phyloP scores from a whole-genome alignment of 1,140 invertebrate genomes.

The Andrena cerasifolii region DNA sequence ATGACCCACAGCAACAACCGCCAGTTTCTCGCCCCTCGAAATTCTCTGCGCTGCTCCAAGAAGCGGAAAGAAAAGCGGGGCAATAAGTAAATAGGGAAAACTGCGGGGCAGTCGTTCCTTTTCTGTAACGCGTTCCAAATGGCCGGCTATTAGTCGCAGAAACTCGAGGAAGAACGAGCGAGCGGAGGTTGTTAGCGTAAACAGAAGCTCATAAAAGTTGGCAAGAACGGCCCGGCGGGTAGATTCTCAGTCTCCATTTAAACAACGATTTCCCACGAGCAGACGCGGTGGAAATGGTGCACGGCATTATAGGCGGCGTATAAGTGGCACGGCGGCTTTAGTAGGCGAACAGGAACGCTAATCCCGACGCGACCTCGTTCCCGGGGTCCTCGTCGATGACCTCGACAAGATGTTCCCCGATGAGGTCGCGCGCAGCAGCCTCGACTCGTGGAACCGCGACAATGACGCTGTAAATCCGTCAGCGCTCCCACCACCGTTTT shows the following conservation, averaged over 20 bases:
- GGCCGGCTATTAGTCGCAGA: slow-evolving; percentile 10
- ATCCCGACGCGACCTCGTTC: slow-evolving; percentile 71
- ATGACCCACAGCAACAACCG: not conserved
- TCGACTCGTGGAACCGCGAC: slow-evolving; percentile 50
- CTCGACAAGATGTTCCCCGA: slow-evolving; percentile 62
- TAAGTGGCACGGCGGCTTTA: slow-evolving; percentile 71
- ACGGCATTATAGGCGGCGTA: slow-evolving; percentile 22
- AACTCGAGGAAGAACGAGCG: slow-evolving; percentile 44
- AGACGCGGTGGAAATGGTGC: slow-evolving; percentile 40
- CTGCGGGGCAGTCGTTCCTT: slow-evolving; percentile 9
- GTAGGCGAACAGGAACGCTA: slow-evolving; percentile 69
- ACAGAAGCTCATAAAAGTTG: slow-evolving; percentile 31
- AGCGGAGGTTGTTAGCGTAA: slow-evolving; percentile 17
- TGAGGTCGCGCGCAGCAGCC: slow-evolving; percentile 40
- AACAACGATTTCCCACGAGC: slow-evolving; percentile 53
- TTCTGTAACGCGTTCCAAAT: not conserved
- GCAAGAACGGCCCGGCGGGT: not conserved
- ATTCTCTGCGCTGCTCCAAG: not conserved
- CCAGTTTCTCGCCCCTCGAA: not conserved
- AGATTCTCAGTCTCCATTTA: slow-evolving; percentile 29
- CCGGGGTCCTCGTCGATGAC: slow-evolving; percentile 65
- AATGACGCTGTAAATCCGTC: slow-evolving; percentile 66
- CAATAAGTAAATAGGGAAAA: not conserved
- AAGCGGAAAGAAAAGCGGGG: not conserved
- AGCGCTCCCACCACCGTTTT: slow-evolving; percentile 19